phyloP scores from a whole-genome alignment of 2,113 vertebrate species.

The Pseudolaguvia tuberculata region DNA sequence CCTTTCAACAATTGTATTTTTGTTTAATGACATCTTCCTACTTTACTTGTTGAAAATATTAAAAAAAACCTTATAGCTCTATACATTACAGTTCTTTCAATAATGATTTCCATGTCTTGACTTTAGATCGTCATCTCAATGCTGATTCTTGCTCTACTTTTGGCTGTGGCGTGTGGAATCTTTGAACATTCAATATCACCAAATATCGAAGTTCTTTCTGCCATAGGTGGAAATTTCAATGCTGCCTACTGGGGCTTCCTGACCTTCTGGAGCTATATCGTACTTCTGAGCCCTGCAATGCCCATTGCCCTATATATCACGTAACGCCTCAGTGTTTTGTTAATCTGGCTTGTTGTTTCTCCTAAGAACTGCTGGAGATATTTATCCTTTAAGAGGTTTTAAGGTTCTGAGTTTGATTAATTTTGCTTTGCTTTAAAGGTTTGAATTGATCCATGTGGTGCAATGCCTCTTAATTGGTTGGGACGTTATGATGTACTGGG shows the following conservation, averaged over 20 bases:
- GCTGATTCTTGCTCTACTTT: slow-evolving; percentile 55
- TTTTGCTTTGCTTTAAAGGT: slow-evolving; percentile 53
- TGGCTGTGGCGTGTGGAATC: slow-evolving; percentile 60
- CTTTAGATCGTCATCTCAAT: slow-evolving; percentile 63
- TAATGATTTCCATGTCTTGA: not conserved
- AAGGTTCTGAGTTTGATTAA: not conserved
- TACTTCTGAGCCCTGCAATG: slow-evolving; percentile 81
- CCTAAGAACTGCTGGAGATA: not conserved
- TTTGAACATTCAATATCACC: slow-evolving; percentile 56
- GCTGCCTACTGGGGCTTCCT: slow-evolving; percentile 73
- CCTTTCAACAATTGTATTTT: not conserved
- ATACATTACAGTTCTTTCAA: not conserved
- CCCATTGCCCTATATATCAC: slow-evolving; percentile 88
- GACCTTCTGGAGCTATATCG: slow-evolving; percentile 82
- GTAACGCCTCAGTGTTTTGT: slow-evolving; percentile 62
- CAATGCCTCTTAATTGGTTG: slow-evolving; percentile 87
- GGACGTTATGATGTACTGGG: slow-evolving; percentile 80
- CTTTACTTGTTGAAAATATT: too few species aligned
- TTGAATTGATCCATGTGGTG: slow-evolving; percentile 83
- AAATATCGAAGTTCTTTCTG: slow-evolving; percentile 36
- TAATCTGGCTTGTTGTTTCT: not conserved
- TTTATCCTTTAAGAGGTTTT: not conserved
- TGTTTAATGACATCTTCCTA: too few species aligned
- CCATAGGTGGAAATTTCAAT: slow-evolving; percentile 33
- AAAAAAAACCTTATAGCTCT: too few species aligned